These are phyloP conservation scores for Leptinotarsa tumamoca DNA, from an alignment of 2,888 invertebrate genomes.

Conservation along the genomic window DNA sequence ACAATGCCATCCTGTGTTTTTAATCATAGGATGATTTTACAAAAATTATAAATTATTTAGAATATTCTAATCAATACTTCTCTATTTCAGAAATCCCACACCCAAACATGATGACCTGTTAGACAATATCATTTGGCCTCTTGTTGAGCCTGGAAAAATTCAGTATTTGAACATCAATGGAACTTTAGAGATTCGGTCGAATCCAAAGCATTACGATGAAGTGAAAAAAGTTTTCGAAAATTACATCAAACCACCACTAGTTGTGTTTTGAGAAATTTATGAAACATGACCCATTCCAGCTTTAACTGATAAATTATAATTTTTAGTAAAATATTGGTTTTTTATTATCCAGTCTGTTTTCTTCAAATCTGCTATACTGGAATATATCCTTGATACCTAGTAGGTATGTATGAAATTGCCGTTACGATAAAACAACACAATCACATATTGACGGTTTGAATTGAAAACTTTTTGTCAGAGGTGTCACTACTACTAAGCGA, in stretches of 20 bases:
- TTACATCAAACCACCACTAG: constrained; percentile 29
- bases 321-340: neutral
- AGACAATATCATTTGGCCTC: constrained; percentile 35
- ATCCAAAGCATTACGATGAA: constrained; percentile 34
- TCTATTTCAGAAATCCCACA: constrained; percentile 37
- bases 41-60: too few relatives aligned
- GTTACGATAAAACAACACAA: too few relatives aligned
- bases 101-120: constrained; percentile 30
- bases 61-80: neutral
- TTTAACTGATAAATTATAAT: neutral
- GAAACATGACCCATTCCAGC: neutral
- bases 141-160: constrained; percentile 19
- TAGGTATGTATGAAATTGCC: too few relatives aligned
- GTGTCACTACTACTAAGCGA: too few relatives aligned
- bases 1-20: too few relatives aligned
- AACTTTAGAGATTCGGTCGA: constrained; percentile 32
- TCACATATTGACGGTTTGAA: too few relatives aligned
- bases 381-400: too few relatives aligned
- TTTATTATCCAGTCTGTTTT: too few relatives aligned
- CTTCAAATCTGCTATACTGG: too few relatives aligned
- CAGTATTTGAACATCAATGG: constrained; percentile 36
- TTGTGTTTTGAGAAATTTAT: constrained; percentile 15
- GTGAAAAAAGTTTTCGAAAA: constrained; percentile 28
- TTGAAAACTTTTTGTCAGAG: too few relatives aligned
- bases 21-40: too few relatives aligned